These are phyloP conservation scores for Mormyrops attenuatus DNA, from an alignment of 2,797 vertebrate genomes.

Conservation along the genomic window DNA sequence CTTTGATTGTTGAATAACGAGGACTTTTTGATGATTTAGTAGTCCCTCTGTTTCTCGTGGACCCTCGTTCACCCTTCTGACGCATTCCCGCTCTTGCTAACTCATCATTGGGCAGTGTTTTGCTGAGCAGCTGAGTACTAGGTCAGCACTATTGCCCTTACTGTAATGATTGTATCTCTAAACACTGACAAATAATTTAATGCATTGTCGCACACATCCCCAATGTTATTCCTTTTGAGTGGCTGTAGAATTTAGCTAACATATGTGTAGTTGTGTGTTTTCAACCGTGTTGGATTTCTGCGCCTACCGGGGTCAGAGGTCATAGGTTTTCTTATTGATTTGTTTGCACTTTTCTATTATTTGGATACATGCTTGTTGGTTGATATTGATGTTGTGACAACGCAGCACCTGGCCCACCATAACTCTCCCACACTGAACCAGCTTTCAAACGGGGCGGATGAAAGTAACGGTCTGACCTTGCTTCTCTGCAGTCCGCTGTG, in stretches of 20 bases:
- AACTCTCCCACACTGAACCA: background rate
- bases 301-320: background rate
- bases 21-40: constrained; percentile 26
- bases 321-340: background rate
- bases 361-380: background rate
- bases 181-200: constrained; percentile 36
- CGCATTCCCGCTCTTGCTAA: constrained; percentile 3
- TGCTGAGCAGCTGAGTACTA: constrained; percentile 16
- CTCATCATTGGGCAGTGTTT: constrained; percentile 32
- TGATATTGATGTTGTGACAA: background rate
- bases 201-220: constrained; percentile 23
- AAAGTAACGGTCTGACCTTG: background rate
- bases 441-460: background rate
- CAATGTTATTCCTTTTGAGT: constrained; percentile 13
- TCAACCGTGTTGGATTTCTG: background rate
- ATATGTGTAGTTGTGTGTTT: constrained; percentile 34
- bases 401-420: background rate
- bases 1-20: constrained; percentile 26
- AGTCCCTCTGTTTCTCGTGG: constrained; percentile 25
- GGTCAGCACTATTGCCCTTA: constrained; percentile 29
- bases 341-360: background rate
- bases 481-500: background rate
- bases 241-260: constrained; percentile 35
- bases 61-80: constrained; percentile 26
- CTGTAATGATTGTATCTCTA: constrained; percentile 35